A percentile compares a stretch with the other conserved stretches of the same genome.
phyloP scores from a whole-genome alignment of 2,797 vertebrate species.

The Cebuella pygmaea region DNA sequence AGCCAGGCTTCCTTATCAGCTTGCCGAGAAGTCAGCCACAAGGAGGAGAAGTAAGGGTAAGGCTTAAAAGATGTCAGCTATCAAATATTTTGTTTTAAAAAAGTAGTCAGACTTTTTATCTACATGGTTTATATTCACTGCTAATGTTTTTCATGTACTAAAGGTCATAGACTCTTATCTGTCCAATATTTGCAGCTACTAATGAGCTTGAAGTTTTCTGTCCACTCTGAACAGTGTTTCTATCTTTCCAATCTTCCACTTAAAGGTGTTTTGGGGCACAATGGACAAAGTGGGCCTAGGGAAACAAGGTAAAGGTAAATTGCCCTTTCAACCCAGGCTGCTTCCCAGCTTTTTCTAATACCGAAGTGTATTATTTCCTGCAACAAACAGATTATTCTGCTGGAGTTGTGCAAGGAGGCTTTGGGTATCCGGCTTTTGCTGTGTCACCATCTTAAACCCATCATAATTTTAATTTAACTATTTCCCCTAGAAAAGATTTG shows the following conservation, averaged over 20 bases:
- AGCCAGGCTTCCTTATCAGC: not conserved
- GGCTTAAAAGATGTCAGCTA: not conserved
- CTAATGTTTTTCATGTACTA: not conserved
- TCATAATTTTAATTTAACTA: not conserved
- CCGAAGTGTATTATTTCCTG: fast-evolving
- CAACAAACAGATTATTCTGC: not conserved
- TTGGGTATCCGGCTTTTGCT: not conserved
- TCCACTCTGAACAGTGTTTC: not conserved
- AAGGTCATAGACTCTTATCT: not conserved
- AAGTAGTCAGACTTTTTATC: not conserved
- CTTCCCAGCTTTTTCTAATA: not conserved
- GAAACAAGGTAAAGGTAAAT: not conserved
- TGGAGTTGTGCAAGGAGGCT: not conserved
- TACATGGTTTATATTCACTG: not conserved
- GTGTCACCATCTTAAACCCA: not conserved
- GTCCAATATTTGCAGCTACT: not conserved
- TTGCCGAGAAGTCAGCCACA: not conserved
- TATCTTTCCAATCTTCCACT: not conserved
- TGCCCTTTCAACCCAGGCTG: not conserved
- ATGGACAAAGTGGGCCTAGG: not conserved
- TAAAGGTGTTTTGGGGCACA: not conserved
- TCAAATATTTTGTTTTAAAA: not conserved
- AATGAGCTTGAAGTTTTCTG: not conserved
- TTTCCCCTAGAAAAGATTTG: not conserved
- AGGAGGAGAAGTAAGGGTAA: not conserved